Evolutionary conservation across 2,888 invertebrate species (phyloP), one percentile per base, ranked within the genome.

Genomic region (Drosophila atripex): DNA sequence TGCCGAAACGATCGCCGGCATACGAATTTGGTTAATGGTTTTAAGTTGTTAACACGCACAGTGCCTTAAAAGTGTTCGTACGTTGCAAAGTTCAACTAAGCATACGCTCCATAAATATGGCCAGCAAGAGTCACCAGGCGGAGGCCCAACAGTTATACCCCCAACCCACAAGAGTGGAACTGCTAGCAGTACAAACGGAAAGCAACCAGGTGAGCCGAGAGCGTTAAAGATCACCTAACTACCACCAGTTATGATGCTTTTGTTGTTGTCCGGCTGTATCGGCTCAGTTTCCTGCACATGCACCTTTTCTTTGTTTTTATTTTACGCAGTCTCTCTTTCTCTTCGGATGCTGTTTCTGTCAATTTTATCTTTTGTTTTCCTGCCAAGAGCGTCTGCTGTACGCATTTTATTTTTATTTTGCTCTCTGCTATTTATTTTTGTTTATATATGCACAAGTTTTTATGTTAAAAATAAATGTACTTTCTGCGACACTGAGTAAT

Each of bases 101-200:
- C 60, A 55, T 35, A 21, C 35, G 39, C 47, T 35, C 41, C 18
- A 43, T 53, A 56, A 78, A 58, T 39, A 88, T 88, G 84, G 46
- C 71, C 32, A 47, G 8, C 45, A 53, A 73, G 35, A 55, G 32
- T 46, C 57, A 71, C 52, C 56, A 51, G 18, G 63, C 55, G 7
- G 86, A 86, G 51, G 66, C 39, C 25, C 76, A 85, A 64, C 79
- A 73, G 52, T 73, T 85, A 47, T 86, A 82, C 47, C 69, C 76
- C 11, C 57, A 53, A 43, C 65, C 58, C 41, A 85, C 56, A 35
- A 54, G 87, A 46, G 71, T 71, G 45, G 89, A 82, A 70, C 69
- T 87, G 56, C 57, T 73, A 12, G 38, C 71, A 50, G 50, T 56
- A 18, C 89, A 88, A 52, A 83, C 83, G 59, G 71, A 82, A 47